Conservation (phyloP, 2,888 invertebrate species). For the Tiliacea aurago region DNA sequence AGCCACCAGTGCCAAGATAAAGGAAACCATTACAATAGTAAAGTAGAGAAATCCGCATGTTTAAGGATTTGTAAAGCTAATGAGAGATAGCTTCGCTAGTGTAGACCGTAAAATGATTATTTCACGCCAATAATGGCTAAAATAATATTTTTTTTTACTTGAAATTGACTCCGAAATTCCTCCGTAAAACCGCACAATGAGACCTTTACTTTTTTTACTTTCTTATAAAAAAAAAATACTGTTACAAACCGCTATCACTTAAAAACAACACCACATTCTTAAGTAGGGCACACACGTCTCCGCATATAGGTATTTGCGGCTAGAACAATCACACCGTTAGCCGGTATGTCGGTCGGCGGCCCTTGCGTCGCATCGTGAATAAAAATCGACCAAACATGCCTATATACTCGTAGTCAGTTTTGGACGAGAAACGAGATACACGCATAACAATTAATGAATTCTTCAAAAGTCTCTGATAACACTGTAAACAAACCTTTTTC, state of each 20-base stretch:
- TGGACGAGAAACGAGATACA: conserved; percentile 8
- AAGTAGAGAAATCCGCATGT: conserved; percentile 41
- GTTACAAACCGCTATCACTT: conserved; percentile 47
- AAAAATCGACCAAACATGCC: conserved; percentile 55
- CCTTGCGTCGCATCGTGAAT: conserved; percentile 68
- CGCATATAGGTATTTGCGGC: conserved; percentile 85
- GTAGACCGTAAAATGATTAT: background rate
- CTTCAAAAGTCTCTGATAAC: background rate
- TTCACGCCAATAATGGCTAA: background rate
- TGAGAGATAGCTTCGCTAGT: conserved; percentile 30
- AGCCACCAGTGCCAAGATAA: conserved; percentile 13
- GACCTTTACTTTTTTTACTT: too few species aligned
- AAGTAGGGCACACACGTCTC: conserved; percentile 80
- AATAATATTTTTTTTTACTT: background rate
- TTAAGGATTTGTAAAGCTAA: conserved; percentile 35
- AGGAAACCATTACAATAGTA: conserved; percentile 12
- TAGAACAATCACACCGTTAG: conserved; percentile 87
- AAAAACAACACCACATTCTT: conserved; percentile 22
- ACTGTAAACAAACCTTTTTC: background rate
- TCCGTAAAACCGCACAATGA: background rate
- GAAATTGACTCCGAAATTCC: background rate
- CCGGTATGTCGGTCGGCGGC: conserved; percentile 76
- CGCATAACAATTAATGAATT: background rate
- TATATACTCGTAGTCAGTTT: conserved; percentile 12
- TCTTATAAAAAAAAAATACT: background rate